These are phyloP conservation scores for Rugalucina vietnamica DNA, from an alignment of 2,888 invertebrate genomes.

Conservation along the genomic window DNA sequence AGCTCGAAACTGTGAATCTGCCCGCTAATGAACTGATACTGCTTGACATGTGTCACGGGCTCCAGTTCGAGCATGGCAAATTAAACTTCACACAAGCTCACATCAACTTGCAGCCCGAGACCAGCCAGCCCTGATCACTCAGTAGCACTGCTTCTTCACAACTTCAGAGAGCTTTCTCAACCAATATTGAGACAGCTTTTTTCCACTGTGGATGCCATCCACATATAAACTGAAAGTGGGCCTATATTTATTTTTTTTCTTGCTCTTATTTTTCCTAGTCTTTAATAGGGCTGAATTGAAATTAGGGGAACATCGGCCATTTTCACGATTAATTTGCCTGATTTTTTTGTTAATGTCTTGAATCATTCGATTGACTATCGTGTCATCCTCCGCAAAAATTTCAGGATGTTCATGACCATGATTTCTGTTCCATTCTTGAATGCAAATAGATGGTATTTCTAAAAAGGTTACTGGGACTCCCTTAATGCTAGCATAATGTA, in stretches of 20 bases:
- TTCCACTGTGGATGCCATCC: conserved; percentile 1
- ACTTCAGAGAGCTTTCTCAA: neutral
- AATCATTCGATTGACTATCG: neutral
- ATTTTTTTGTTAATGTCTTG: neutral
- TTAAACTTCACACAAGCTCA: neutral
- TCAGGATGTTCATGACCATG: neutral
- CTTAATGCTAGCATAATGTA: neutral
- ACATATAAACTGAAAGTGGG: neutral
- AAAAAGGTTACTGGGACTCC: neutral
- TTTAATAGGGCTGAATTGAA: neutral
- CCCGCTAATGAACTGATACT: neutral
- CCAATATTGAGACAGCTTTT: neutral
- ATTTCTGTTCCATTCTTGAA: neutral
- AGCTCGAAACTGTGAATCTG: no score
- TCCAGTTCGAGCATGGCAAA: neutral
- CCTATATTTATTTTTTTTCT: neutral
- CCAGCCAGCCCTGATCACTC: neutral
- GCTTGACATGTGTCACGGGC: neutral
- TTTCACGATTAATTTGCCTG: neutral
- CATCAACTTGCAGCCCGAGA: neutral
- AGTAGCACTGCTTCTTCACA: conserved; percentile 1
- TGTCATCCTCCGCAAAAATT: neutral
- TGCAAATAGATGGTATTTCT: neutral
- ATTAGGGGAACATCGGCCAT: neutral
- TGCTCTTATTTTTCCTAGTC: neutral